Evolutionary conservation across 2,888 invertebrate genomes (phyloP), one percentile per base, ranked within the genome.

Genomic region (Aphidoletes aphidimyza): DNA sequence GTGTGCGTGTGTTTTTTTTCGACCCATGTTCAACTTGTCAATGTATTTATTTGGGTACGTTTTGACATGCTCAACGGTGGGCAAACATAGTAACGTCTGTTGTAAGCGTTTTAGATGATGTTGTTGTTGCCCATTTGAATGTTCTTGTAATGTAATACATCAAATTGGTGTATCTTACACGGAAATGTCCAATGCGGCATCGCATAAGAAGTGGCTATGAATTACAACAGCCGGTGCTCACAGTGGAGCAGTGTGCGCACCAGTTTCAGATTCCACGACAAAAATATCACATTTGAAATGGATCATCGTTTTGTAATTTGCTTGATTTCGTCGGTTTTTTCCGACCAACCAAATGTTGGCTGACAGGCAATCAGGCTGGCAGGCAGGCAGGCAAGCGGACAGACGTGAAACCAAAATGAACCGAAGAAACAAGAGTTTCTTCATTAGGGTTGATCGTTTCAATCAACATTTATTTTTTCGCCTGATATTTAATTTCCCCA

Each of bases 131-230:
- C n/a, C 54, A 54, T 22, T 54, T 54, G 54, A 54, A 54, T 54
- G 54, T 54, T n/a, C n/a, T n/a, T 54, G 54, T 22, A 54, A 54
- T 54, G 54, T 54, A 54, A 54, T 54, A n/a, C 54, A 54, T 54
- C 54, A 54, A 54, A 54, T 54, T 54, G 22, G 22, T 22, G 22
- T 54, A 54, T 22, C 54, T 54, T 54, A 54, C 22, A 22, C 54
- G 3, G 22, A 54, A 54, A 1, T 54, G 54, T 54, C 54, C 54
- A 22, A n/a, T n/a, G n/a, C n/a, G n/a, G n/a, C 22, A 54, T 54
- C 22, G 54, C 54, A 54, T 22, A 54, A 47, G 17, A 47, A 2
- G 47, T 54, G 54, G n/a, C 54, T 22, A 54, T 22, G 54, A 54
- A 54, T 22, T 54, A 54, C 22, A 54, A 54, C 54, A 54, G 54